phyloP scores from a whole-genome alignment of 2,888 invertebrate species.

The Nasonovia ribisnigri region DNA sequence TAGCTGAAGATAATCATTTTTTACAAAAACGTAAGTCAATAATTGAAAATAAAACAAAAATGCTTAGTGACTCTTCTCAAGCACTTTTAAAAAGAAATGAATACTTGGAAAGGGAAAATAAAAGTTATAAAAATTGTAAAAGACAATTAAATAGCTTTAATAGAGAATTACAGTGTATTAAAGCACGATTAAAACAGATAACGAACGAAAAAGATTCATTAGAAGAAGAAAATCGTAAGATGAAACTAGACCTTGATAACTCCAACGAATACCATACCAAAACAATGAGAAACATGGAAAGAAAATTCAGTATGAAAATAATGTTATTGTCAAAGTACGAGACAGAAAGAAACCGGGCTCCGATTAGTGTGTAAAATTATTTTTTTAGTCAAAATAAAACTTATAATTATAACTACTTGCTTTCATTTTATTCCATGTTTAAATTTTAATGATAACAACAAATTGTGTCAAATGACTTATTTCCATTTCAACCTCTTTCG shows the following conservation, averaged over 20 bases:
- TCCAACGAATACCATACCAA: neutral
- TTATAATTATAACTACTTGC: neutral
- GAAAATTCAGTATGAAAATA: neutral
- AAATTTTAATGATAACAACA: too few relatives aligned
- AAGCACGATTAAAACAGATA: neutral
- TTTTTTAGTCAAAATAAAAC: neutral
- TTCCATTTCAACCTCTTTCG: too few relatives aligned
- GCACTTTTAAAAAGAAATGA: neutral
- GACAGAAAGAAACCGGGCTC: neutral
- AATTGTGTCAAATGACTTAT: too few relatives aligned
- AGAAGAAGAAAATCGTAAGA: neutral
- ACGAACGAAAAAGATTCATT: neutral
- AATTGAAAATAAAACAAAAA: neutral
- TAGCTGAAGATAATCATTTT: neutral
- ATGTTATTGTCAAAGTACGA: neutral
- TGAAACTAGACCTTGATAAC: neutral
- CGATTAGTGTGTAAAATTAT: neutral
- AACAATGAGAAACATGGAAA: neutral
- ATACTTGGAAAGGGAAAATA: neutral
- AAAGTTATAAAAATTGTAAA: neutral
- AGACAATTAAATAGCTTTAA: neutral
- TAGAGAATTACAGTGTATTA: neutral
- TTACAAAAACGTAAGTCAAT: neutral
- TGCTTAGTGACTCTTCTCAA: neutral
- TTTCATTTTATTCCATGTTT: neutral